phyloP scores from a whole-genome alignment of 2,113 vertebrate species.

The Copsychus sechellarum region DNA sequence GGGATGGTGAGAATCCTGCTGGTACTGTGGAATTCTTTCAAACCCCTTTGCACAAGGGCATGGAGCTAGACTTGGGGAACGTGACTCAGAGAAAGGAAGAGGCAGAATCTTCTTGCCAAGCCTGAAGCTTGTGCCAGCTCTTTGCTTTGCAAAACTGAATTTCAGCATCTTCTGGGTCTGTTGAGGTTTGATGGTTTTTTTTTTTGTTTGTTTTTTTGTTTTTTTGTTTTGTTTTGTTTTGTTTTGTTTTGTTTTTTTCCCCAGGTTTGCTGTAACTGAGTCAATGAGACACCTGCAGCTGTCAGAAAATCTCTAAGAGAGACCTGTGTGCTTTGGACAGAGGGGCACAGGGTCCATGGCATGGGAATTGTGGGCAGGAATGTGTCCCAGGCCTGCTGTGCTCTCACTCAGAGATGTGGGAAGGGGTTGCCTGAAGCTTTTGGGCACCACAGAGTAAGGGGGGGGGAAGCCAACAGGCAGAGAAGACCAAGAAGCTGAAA shows the following conservation, averaged over 20 bases:
- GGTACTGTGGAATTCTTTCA: not conserved
- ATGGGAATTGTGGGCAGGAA: not conserved
- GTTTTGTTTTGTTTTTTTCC: not conserved
- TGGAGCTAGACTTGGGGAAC: not conserved
- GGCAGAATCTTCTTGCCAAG: slow-evolving; percentile 1
- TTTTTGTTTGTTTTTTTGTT: no score
- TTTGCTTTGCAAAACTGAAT: not conserved
- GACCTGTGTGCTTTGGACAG: not conserved
- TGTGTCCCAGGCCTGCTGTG: rapidly evolving
- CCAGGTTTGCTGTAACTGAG: not conserved
- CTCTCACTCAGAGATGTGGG: not conserved
- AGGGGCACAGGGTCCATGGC: not conserved
- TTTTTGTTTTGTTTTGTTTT: no score
- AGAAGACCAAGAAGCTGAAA: not conserved
- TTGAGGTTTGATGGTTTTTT: not conserved
- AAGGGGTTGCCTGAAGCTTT: not conserved
- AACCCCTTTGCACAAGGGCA: not conserved
- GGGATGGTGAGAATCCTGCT: slow-evolving; percentile 11
- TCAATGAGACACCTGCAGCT: not conserved
- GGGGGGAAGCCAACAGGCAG: not conserved
- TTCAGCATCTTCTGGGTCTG: not conserved
- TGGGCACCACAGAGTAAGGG: not conserved
- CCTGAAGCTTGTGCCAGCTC: not conserved
- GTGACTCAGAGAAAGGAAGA: not conserved
- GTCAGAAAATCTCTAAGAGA: not conserved